These are phyloP conservation scores for Eciton burchellii DNA, from an alignment of 1,140 invertebrate species.

Conservation along the genomic window DNA sequence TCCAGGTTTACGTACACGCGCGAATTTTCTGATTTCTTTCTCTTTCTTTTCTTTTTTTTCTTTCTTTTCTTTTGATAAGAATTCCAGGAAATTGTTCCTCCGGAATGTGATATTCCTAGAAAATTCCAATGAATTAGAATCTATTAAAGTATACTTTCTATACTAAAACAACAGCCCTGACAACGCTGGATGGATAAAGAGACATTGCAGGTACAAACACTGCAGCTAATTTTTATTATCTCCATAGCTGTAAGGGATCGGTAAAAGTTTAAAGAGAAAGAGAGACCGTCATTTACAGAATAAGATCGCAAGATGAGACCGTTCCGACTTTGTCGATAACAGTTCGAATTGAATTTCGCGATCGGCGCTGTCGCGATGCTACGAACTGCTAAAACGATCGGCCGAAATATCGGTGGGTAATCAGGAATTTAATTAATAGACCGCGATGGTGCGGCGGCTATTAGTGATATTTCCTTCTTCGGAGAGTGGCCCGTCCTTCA, in stretches of 20 bases:
- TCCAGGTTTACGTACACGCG: no score
- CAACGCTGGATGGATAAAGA: no score
- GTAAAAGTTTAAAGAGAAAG: not conserved
- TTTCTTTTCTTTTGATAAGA: no score
- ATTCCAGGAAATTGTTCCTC: no score
- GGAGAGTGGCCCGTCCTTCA: constrained; percentile 14
- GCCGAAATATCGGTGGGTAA: constrained; percentile 61
- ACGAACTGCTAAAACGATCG: constrained; percentile 26
- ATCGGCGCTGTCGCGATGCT: not conserved
- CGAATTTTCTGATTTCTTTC: no score
- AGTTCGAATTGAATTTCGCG: constrained; percentile 41
- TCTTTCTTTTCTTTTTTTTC: no score
- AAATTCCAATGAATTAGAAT: no score
- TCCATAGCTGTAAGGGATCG: not conserved
- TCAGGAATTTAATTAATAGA: constrained; percentile 72
- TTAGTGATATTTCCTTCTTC: constrained; percentile 67
- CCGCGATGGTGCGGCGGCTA: constrained; percentile 45
- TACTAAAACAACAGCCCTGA: no score
- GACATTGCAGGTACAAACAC: not conserved
- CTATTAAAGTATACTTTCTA: no score
- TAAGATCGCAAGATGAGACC: not conserved
- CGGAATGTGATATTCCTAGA: no score
- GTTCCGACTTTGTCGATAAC: not conserved
- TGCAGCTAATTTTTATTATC: not conserved
- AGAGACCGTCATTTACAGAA: not conserved